Conservation (phyloP, 35 echinoderm and acorn worm species). For the Holothuria glaberrima region DNA sequence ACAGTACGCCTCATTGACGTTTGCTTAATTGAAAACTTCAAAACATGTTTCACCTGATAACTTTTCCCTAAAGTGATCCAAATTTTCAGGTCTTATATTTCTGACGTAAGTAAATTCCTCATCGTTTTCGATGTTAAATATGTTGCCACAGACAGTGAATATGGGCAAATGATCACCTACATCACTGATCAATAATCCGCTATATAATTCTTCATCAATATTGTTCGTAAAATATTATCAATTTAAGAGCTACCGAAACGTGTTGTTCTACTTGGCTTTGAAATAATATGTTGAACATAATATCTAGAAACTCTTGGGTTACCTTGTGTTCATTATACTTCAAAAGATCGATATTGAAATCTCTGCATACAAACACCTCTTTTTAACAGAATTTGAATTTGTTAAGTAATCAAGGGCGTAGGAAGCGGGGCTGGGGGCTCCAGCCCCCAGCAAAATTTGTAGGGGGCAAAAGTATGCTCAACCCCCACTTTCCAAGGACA, state of each 20-base stretch:
- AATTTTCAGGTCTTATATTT: background rate
- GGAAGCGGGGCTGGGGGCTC: no score
- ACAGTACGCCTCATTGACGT: no score
- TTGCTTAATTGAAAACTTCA: no score
- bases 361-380: background rate
- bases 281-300: background rate
- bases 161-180: background rate
- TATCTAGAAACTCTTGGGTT: background rate
- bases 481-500: no score
- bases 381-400: background rate
- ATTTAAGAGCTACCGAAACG: background rate
- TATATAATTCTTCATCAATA: background rate
- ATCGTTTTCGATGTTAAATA: background rate
- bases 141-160: no score
- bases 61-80: no score
- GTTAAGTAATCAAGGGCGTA: no score
- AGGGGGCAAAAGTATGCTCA: no score
- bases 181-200: no score
- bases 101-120: background rate
- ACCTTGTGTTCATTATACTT: background rate
- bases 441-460: no score
- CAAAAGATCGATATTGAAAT: background rate
- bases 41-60: no score
- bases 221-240: background rate
- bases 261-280: background rate